Evolutionary conservation across 2,888 invertebrate genomes (phyloP).

Genomic region (Oscheius onirici): DNA sequence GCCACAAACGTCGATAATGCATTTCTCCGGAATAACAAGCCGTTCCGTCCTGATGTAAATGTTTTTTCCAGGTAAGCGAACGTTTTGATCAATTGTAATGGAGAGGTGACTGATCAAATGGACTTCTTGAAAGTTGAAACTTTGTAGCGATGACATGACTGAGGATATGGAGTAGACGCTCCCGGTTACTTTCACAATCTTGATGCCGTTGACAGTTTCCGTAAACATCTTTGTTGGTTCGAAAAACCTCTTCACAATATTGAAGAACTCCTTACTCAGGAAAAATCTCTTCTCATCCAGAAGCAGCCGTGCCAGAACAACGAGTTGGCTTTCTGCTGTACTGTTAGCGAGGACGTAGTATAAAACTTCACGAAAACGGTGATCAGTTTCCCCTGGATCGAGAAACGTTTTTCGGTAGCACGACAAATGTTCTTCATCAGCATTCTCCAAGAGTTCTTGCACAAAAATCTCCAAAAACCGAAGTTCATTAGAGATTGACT

Average conservation of each 20-base stretch:
- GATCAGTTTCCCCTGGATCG: not conserved
- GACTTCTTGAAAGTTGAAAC: not conserved
- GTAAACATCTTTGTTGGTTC: not conserved
- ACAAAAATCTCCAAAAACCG: constrained; percentile 7
- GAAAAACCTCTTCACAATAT: constrained; percentile 4
- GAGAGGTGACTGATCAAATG: constrained; percentile 15
- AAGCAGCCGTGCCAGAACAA: not conserved
- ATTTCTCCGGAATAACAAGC: not conserved
- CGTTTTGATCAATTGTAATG: not conserved
- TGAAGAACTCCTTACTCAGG: not conserved
- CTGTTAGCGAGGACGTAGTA: not conserved
- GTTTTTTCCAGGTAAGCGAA: not conserved
- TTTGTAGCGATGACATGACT: not conserved
- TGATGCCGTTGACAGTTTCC: not conserved
- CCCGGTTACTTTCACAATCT: not conserved
- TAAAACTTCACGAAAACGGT: not conserved
- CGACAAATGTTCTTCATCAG: not conserved
- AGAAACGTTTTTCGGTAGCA: not conserved
- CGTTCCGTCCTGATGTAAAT: not conserved
- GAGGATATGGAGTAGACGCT: not conserved
- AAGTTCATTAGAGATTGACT: not conserved
- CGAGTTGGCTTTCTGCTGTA: not conserved
- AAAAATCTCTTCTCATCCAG: not conserved
- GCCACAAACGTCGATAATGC: not conserved
- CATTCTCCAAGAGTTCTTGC: not conserved